These are phyloP conservation scores for Alloscopus bannaensis DNA, from an alignment of 2,888 invertebrate species.

Conservation along the genomic window DNA sequence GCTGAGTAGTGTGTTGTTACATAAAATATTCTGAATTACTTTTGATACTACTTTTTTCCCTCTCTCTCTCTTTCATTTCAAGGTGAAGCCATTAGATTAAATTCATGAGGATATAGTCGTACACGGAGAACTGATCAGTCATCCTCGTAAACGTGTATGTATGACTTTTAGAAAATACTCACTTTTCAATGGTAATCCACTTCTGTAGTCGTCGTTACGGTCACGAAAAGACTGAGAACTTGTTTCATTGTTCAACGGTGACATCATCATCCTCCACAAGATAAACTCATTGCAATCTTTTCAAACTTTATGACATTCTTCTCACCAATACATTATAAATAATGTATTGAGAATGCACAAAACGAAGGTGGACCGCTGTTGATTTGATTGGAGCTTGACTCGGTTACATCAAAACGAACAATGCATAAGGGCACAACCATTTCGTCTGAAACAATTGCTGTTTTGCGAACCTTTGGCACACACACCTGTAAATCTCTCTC, in stretches of 20 bases:
- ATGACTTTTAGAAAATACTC: neutral
- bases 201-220: neutral
- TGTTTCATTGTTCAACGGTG: slow-evolving; percentile 32
- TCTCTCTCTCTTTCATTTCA: no score
- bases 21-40: slow-evolving; percentile 34
- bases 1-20: neutral
- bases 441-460: slow-evolving; percentile 4
- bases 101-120: slow-evolving; percentile 10
- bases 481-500: no score
- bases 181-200: neutral
- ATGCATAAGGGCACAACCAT: no score
- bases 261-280: slow-evolving; percentile 23
- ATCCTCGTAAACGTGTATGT: neutral
- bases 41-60: slow-evolving; percentile 39
- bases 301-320: neutral
- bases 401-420: no score
- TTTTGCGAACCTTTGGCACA: no score
- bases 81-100: slow-evolving; percentile 32
- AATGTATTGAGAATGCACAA: neutral
- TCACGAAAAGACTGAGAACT: slow-evolving; percentile 46
- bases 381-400: no score
- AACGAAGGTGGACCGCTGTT: slow-evolving; percentile 1
- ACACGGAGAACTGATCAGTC: neutral
- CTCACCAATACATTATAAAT: neutral
- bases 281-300: slow-evolving; percentile 13